Evolutionary conservation across 2,888 invertebrate species (phyloP), one percentile per base, ranked within the genome.

Genomic region (Cheilosia grossa): DNA sequence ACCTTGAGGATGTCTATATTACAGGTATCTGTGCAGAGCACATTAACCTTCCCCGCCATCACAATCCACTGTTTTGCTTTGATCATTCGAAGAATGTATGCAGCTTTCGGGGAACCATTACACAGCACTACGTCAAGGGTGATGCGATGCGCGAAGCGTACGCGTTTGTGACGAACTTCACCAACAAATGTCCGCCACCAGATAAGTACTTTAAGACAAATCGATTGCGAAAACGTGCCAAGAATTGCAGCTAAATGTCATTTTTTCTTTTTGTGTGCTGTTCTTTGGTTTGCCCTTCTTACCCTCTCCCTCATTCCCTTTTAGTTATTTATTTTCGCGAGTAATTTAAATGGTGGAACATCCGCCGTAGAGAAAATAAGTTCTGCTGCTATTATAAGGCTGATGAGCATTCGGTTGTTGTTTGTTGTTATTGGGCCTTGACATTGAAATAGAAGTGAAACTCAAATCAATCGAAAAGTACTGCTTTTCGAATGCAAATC

Each of bases 1-100:
- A 97, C 89, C 91, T 96, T 47, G 96, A 96, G 90, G 96, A 96
- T 89, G 94, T 96, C 21, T 96, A 95, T 89, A 93, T 96, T 72
- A 96, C 96, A n/a, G 96, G 96, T 27, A 93, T 95, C 81, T 95
- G 96, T 89, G 94, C 96, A 0, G 92, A 92, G 15, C 93, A 93
- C 6, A 94, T 95, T 0, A 91, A 92, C 2, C 89, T 96, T 1
- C 90, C 91, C 6, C 94, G 96, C 0, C 93, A 93, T 37, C 94
- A 95, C 91, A 94, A 95, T 91, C 92, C 94, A 1, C 93, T 94
- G 21, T 96, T 96, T 91, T 89, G 92, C 92, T 88, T 93, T 90
- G 88, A 90, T 90, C 89, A 88, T 61, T 90, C 90, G 0, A 88
- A 88, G 24, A 93, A 93, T 77, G 89, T 92, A 27, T 94, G 94